Evolutionary conservation across 2,888 invertebrate genomes (phyloP).

Genomic region (Archips crataeganus): DNA sequence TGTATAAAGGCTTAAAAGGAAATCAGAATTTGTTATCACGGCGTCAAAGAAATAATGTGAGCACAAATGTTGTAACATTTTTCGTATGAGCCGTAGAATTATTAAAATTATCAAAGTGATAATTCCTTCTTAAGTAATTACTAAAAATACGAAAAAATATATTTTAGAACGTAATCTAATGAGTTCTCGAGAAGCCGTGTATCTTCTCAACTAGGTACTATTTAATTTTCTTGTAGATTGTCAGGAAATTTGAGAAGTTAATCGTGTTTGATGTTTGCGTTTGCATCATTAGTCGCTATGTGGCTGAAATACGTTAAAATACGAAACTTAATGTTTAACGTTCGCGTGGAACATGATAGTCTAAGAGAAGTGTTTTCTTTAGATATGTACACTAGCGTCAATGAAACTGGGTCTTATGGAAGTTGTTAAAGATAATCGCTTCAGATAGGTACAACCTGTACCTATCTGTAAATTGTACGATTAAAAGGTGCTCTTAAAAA

Average conservation of each 20-base stretch:
- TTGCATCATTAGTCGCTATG: slow-evolving; percentile 1
- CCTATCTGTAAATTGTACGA: too few species aligned
- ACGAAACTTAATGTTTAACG: neutral
- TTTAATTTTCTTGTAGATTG: neutral
- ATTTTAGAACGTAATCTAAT: neutral
- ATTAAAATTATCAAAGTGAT: neutral
- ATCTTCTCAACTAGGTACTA: neutral
- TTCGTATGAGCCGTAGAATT: neutral
- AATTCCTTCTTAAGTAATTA: neutral
- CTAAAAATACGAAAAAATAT: neutral
- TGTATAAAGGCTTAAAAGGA: slow-evolving; percentile 3
- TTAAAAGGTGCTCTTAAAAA: too few species aligned
- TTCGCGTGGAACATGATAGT: neutral
- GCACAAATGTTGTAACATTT: neutral
- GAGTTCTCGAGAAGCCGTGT: neutral
- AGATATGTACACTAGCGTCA: neutral
- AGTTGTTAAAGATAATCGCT: too few species aligned
- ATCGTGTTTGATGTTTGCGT: slow-evolving; percentile 2
- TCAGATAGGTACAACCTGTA: too few species aligned
- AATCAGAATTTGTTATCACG: slow-evolving; percentile 1
- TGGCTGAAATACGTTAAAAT: neutral
- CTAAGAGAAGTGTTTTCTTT: neutral
- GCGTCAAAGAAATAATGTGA: neutral
- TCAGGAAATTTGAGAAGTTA: neutral
- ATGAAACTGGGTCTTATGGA: too few species aligned